Evolutionary conservation across 1,140 invertebrate species (phyloP).

Genomic region (Mesaphorura yosii): DNA sequence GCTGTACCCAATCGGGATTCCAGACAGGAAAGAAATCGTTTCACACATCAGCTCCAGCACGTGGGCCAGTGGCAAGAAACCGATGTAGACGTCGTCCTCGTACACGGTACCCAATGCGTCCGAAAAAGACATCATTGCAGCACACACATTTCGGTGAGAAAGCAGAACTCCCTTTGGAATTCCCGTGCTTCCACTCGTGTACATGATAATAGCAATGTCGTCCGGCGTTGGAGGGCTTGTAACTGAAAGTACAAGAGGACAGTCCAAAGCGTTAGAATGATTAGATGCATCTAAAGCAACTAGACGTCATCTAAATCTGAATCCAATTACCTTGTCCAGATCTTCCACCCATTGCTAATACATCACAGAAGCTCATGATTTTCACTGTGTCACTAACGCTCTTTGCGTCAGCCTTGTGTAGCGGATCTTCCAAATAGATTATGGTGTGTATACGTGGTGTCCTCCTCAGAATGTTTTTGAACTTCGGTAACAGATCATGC

Average conservation of each 20-base stretch:
- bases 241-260: constrained; percentile 9
- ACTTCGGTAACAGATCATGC: constrained; percentile 77
- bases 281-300: no score
- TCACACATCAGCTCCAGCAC: constrained; percentile 67
- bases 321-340: constrained; percentile 38
- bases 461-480: constrained; percentile 59
- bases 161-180: constrained; percentile 74
- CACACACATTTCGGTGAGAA: constrained; percentile 81
- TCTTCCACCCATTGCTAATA: constrained; percentile 40
- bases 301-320: no score
- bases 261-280: background rate
- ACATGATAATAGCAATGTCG: constrained; percentile 90
- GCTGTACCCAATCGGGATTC: constrained; percentile 92
- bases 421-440: constrained; percentile 79
- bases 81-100: constrained; percentile 72
- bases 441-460: constrained; percentile 61
- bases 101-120: constrained; percentile 40
- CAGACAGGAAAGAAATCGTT: constrained; percentile 47
- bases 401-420: constrained; percentile 52
- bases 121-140: constrained; percentile 74
- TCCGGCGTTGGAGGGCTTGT: constrained; percentile 47
- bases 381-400: constrained; percentile 55
- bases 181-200: constrained; percentile 87
- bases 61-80: constrained; percentile 92
- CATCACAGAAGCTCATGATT: constrained; percentile 51